A percentile compares a stretch with the other conserved stretches of the same genome.
These are phyloP conservation scores for Nemotelus pantherinus DNA, from an alignment of 2,888 invertebrate species.

Conservation along the genomic window DNA sequence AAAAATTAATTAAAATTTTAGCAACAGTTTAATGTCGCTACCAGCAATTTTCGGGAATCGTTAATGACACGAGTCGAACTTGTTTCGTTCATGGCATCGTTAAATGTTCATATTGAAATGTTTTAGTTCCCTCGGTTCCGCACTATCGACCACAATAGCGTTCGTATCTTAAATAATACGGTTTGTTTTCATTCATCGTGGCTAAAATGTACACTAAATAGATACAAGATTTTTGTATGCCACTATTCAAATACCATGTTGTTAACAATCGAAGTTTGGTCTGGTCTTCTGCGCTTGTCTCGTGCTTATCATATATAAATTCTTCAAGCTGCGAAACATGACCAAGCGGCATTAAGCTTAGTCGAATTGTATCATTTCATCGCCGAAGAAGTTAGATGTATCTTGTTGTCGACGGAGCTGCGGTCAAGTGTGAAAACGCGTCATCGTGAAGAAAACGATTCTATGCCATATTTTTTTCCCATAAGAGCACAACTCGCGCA, in stretches of 20 bases:
- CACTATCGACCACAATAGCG: no score
- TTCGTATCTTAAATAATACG: no score
- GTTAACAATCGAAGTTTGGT: not conserved
- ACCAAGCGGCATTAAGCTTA: not conserved
- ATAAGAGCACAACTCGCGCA: not conserved
- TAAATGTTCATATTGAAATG: no score
- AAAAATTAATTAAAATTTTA: no score
- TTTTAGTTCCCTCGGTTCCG: no score
- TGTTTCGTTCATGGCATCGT: not conserved
- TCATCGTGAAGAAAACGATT: not conserved
- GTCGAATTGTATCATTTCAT: slow-evolving; percentile 3
- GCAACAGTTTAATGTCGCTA: no score
- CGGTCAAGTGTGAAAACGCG: slow-evolving; percentile 35
- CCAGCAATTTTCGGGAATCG: not conserved
- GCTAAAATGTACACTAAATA: no score
- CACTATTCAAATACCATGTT: not conserved
- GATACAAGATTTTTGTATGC: slow-evolving; percentile 2
- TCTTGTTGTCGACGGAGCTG: slow-evolving; percentile 14
- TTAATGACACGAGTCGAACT: not conserved
- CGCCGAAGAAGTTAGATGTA: slow-evolving; percentile 2
- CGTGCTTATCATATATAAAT: slow-evolving; percentile 26
- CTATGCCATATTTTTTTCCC: no score
- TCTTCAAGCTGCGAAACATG: slow-evolving; percentile 16
- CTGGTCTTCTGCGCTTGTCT: slow-evolving; percentile 23
- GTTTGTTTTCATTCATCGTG: no score